Conservation (phyloP, 1,140 invertebrate genomes). For the Drosophila neocordata region DNA sequence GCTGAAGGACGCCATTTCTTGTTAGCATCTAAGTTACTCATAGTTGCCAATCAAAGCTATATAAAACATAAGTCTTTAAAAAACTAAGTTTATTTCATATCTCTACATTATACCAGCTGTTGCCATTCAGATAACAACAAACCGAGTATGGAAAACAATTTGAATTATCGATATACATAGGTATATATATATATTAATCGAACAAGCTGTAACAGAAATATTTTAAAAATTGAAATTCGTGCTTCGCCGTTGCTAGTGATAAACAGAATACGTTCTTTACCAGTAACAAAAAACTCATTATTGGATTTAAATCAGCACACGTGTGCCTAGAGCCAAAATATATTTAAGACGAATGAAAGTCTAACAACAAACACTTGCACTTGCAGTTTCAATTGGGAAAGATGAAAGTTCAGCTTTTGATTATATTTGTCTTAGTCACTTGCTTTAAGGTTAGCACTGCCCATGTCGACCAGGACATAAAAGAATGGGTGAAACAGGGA, state of each 20-base stretch:
- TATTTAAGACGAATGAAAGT: slow-evolving; percentile 48
- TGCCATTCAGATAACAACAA: neutral
- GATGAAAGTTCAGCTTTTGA: slow-evolving; percentile 38
- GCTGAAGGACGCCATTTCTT: slow-evolving; percentile 53
- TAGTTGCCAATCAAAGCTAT: neutral
- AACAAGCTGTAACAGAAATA: neutral
- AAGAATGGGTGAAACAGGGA: slow-evolving; percentile 29
- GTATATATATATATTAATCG: neutral
- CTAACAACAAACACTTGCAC: slow-evolving; percentile 29
- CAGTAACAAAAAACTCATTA: neutral
- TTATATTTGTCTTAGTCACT: slow-evolving; percentile 31
- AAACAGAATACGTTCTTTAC: neutral
- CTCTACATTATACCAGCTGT: slow-evolving; percentile 27
- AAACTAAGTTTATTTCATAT: neutral
- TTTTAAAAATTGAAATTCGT: neutral
- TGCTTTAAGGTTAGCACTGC: slow-evolving; percentile 10
- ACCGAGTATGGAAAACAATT: too few relatives aligned
- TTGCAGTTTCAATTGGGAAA: slow-evolving; percentile 22
- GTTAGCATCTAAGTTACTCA: slow-evolving; percentile 10
- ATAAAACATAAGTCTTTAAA: neutral
- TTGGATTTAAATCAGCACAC: slow-evolving; percentile 36
- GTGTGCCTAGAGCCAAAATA: slow-evolving; percentile 29
- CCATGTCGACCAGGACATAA: slow-evolving; percentile 14
- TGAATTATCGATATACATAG: neutral
- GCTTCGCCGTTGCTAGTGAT: neutral